Evolutionary conservation across 2,888 invertebrate genomes (phyloP).

Genomic region (Drosophila antonietae): DNA sequence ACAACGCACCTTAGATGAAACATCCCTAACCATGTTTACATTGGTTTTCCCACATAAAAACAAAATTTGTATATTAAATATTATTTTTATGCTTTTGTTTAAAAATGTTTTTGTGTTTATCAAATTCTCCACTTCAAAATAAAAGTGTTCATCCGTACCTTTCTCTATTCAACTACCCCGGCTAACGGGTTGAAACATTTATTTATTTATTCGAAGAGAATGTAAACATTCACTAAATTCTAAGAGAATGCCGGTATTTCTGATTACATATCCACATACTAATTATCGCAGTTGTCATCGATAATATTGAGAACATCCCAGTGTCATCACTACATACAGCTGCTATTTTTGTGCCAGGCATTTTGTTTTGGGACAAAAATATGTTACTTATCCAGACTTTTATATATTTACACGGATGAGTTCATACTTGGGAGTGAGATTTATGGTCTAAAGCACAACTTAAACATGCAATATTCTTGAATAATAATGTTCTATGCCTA

Average conservation of each 20-base stretch:
- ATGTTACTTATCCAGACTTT: background rate
- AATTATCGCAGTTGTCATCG: constrained; percentile 10
- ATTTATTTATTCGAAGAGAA: background rate
- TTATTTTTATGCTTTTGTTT: background rate
- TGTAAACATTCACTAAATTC: constrained; percentile 7
- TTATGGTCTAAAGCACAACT: constrained; percentile 2
- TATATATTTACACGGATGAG: background rate
- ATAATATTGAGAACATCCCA: constrained; percentile 3
- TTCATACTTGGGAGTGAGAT: background rate
- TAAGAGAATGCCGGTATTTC: constrained; percentile 15
- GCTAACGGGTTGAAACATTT: background rate
- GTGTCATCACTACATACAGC: constrained; percentile 1
- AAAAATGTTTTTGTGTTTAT: too few species aligned
- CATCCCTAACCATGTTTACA: background rate
- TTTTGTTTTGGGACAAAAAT: background rate
- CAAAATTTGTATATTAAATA: background rate
- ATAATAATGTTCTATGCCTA: background rate
- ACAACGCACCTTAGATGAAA: background rate
- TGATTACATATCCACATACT: background rate
- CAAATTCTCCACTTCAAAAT: background rate
- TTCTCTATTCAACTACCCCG: background rate
- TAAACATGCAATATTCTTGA: constrained; percentile 2
- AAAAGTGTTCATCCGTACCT: too few species aligned
- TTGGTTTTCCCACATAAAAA: background rate
- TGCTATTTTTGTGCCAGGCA: constrained; percentile 8